Evolutionary conservation across 2,888 invertebrate species (phyloP), one percentile per base, ranked within the genome.

Genomic region (Orchestes rusci): DNA sequence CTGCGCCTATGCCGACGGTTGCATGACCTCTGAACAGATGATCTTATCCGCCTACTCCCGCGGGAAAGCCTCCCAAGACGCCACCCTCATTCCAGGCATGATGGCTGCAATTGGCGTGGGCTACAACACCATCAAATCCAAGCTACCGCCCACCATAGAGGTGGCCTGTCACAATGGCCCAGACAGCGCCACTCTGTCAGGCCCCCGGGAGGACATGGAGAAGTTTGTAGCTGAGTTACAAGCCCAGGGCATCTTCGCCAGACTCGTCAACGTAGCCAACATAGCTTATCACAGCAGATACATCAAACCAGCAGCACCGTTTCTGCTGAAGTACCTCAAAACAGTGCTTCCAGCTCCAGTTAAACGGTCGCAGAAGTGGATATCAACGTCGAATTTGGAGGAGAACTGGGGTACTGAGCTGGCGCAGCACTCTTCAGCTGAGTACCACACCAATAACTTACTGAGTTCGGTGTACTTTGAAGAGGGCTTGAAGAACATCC

Each of bases 1-100:
- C 1, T 95, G 96, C 66, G 93, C 89, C 0, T 96, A 96, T 69
- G 93, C 92, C 2, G 96, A 96, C 65, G 91, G 89, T 0, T 86
- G 89, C 54, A 77, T 95, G 55, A 88, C 90, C 0, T 79, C 84
- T 0, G 87, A 91, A 59, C 84, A 94, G 70, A 85, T 88, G 73
- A 81, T 94, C 46, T 67, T 90, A 5, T 76, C 84, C 0, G 84
- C 93, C 0, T 92, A 91, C 67, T 85, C 84, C 64, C 74, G 92
- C 58, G 91, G 90, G 1, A 71, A 77, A 48, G 84, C 85, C 1
- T 83, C 84, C 17, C 63, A 82, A 10, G 84, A 87, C 53, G 77
- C 81, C 0, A 71, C 75, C 2, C 72, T 85, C 55, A 79, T 84
- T 51, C 72, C 69, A 42, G 90, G 90, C 36, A 84, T 84, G 19